A percentile compares a stretch with the other conserved stretches of the same genome.
phyloP scores from a whole-genome alignment of 2,797 vertebrate species.

The Microtus agrestis region DNA sequence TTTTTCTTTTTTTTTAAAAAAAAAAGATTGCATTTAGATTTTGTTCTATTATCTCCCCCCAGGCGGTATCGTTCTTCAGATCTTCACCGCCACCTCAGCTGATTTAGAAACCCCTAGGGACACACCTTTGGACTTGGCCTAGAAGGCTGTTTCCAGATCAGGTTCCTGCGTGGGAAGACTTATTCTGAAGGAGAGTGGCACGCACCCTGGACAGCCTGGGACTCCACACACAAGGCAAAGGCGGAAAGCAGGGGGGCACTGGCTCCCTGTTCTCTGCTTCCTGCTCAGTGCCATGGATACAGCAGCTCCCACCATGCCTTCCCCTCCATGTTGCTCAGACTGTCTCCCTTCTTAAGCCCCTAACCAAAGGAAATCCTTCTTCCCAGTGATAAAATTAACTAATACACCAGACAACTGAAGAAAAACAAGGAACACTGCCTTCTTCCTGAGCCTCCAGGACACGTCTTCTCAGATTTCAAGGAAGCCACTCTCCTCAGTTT shows the following conservation, averaged over 20 bases:
- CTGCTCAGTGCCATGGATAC: neutral
- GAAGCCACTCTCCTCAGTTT: slow-evolving; percentile 8
- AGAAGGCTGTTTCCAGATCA: neutral
- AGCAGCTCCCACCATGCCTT: neutral
- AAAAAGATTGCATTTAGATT: neutral
- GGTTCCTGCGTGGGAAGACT: neutral
- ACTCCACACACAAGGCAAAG: neutral
- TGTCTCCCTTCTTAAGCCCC: neutral
- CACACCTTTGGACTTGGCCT: neutral
- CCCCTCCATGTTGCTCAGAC: neutral
- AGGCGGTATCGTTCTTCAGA: neutral
- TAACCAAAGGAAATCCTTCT: neutral
- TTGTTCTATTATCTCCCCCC: slow-evolving; percentile 22
- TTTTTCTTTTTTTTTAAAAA: no score
- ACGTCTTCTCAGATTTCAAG: neutral
- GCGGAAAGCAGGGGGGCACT: neutral
- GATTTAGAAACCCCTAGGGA: neutral
- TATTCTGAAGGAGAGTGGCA: neutral
- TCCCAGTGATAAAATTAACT: slow-evolving; percentile 10
- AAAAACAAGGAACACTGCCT: neutral
- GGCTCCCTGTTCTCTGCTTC: neutral
- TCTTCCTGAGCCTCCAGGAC: slow-evolving; percentile 13
- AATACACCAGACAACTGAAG: slow-evolving; percentile 27
- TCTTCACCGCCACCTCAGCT: neutral
- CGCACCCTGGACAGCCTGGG: neutral